Evolutionary conservation across 2,797 vertebrate species (phyloP).

Genomic region (Garrulus glandarius): DNA sequence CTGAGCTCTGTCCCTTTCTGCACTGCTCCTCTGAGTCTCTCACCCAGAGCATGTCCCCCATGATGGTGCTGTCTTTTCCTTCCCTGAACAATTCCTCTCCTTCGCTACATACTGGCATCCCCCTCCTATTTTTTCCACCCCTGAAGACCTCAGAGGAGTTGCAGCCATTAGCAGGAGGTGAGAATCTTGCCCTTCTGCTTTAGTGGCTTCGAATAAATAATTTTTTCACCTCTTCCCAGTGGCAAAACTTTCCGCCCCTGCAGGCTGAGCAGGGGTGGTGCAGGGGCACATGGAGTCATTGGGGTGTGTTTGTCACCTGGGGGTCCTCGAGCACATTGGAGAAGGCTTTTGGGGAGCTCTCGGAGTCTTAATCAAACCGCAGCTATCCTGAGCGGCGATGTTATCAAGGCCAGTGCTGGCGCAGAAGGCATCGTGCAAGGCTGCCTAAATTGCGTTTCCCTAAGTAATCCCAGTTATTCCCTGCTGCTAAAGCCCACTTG

Average conservation of each 20-base stretch:
- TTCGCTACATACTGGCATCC: neutral
- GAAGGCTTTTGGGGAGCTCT: neutral
- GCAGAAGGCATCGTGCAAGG: neutral
- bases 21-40: fast-evolving
- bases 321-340: fast-evolving
- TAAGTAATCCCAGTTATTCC: neutral
- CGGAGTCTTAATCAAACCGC: neutral
- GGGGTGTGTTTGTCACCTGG: neutral
- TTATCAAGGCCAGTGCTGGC: fast-evolving
- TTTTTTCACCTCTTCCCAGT: neutral
- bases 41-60: neutral
- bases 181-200: neutral
- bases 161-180: neutral
- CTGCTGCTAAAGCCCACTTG: neutral
- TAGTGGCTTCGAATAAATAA: neutral
- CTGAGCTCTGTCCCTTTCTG: neutral
- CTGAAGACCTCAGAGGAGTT: neutral
- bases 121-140: neutral
- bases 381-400: fast-evolving
- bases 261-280: neutral
- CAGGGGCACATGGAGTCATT: fast-evolving
- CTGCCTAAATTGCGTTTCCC: neutral
- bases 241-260: neutral
- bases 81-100: neutral
- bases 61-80: neutral